phyloP scores from a whole-genome alignment of 2,113 vertebrate species.

The Sorex araneus region DNA sequence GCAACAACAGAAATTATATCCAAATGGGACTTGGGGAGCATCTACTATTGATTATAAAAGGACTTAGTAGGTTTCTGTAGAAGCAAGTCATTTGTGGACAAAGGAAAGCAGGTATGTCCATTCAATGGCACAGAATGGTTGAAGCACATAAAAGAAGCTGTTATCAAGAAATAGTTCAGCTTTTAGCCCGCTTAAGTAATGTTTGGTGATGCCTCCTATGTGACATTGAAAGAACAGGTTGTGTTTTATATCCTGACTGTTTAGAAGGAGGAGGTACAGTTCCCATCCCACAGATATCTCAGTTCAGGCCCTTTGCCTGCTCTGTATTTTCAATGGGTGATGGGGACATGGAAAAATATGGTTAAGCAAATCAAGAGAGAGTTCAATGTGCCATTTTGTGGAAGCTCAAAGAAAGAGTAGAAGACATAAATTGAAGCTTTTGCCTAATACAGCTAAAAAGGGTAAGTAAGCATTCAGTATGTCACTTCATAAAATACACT shows the following conservation, averaged over 20 bases:
- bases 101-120: not conserved
- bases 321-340: conserved; percentile 65
- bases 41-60: not conserved
- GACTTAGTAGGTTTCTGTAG: not conserved
- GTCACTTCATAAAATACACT: not conserved
- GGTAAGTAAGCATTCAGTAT: not conserved
- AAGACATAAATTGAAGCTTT: not conserved
- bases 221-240: conserved; percentile 82
- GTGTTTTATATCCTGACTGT: conserved; percentile 87
- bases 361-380: not conserved
- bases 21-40: not conserved
- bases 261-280: conserved; percentile 93
- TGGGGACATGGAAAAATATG: conserved; percentile 83
- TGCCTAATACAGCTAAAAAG: not conserved
- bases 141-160: not conserved
- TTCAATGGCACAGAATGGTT: not conserved
- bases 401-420: not conserved
- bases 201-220: no score
- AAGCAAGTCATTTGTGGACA: not conserved
- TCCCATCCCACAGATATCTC: conserved; percentile 74
- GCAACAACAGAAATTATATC: not conserved
- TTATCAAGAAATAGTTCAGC: not conserved
- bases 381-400: not conserved
- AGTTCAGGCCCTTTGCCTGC: not conserved
- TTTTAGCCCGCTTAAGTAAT: no score